phyloP scores from a whole-genome alignment of 2,888 invertebrate species.

The Zonitis immaculata region DNA sequence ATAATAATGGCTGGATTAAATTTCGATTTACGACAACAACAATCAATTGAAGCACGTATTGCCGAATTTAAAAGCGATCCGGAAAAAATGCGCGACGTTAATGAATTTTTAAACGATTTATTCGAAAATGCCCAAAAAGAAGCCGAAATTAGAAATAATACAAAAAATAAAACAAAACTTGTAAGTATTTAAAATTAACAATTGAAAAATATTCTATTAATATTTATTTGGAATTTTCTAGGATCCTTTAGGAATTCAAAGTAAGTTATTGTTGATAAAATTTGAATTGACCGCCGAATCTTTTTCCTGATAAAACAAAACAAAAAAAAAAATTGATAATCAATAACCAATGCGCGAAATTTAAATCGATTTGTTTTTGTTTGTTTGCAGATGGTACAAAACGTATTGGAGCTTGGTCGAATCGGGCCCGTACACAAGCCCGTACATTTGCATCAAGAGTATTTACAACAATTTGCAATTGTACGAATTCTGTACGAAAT shows the following conservation, averaged over 20 bases:
- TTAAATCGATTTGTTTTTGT: neutral
- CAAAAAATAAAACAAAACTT: constrained; percentile 38
- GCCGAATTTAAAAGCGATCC: constrained; percentile 45
- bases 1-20: constrained; percentile 38
- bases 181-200: constrained; percentile 30
- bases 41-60: constrained; percentile 41
- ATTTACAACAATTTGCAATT: constrained; percentile 49
- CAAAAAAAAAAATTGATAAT: too few species aligned
- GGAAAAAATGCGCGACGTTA: constrained; percentile 45
- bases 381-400: constrained; percentile 45
- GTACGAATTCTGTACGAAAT: constrained; percentile 47
- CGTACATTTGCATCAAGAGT: constrained; percentile 46
- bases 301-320: too few species aligned
- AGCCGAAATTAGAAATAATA: constrained; percentile 36
- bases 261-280: too few species aligned
- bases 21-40: constrained; percentile 35
- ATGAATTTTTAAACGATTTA: constrained; percentile 45
- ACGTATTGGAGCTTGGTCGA: constrained; percentile 47
- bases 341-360: too few species aligned
- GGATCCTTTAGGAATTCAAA: constrained; percentile 40
- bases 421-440: constrained; percentile 45
- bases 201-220: too few species aligned
- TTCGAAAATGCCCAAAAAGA: constrained; percentile 45
- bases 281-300: too few species aligned
- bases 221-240: constrained; percentile 18